Evolutionary conservation across 2,113 vertebrate genomes (phyloP), one percentile per base, ranked within the genome.

Genomic region (Aptenodytes patagonicus): DNA sequence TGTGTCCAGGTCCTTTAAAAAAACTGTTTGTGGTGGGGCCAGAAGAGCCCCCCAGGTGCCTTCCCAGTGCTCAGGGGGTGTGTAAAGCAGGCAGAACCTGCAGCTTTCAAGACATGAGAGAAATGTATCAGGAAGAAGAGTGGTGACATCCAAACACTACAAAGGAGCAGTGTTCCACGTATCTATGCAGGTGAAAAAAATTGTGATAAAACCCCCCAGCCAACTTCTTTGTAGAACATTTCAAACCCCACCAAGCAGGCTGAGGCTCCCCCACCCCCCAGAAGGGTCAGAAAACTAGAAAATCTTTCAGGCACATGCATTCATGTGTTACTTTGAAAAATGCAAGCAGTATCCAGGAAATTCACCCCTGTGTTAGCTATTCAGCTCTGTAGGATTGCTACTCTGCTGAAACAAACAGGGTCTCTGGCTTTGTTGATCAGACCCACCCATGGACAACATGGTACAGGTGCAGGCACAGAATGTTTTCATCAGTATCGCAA

Each of bases 1-100:
- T 1, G 0, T 22, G 7, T 57, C 24, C 46, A 70, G 15, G 6
- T 89, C 46, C 55, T 70, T 84, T 4, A 52, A 81, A 73, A 87
- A 57, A 69, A 1, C 6, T 3, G 7, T n/a, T 65, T 65, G 3
- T n/a, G 4, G 2, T 46, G n/a, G 15, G 9, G 6, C 21, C 25
- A 78, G 36, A 73, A 83, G 7, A 62, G 3, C 3, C 7, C 6
- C 51, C 19, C 2, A 0, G 13, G 11, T 36, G 16, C 38, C 19
- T 57, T 29, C 26, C 36, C 34, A 58, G 42, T 2, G 31, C 28
- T 10, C 9, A 13, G 9, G 2, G 4, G 5, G 0, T 77, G 34
- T n/a, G 11, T 32, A 81, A 81, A 62, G 18, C 13, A 49, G 70
- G 54, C 25, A 83, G 11, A 66, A 42, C 11, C 29, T 89, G 47